phyloP scores from a whole-genome alignment of 92 coral and sea anemone species.

The Meandrina meandrites region DNA sequence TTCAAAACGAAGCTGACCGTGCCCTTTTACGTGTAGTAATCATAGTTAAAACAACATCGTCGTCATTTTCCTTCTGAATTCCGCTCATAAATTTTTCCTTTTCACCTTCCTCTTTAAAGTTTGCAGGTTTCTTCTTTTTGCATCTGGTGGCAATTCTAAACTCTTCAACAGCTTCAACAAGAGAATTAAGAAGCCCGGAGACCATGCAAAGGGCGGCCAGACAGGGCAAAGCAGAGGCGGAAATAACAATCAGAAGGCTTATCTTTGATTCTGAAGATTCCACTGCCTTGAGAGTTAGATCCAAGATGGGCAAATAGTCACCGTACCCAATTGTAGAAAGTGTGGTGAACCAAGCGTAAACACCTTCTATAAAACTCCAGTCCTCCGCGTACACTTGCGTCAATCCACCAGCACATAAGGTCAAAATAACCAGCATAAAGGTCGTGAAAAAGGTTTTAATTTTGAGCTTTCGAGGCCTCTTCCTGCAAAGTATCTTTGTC shows the following conservation, averaged over 20 bases:
- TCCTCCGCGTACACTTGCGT: neutral
- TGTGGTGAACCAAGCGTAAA: slow-evolving; percentile 31
- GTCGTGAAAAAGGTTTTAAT: slow-evolving; percentile 8
- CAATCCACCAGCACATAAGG: slow-evolving; percentile 18
- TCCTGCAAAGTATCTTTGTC: slow-evolving; percentile 3
- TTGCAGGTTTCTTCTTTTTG: neutral
- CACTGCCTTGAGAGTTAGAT: neutral
- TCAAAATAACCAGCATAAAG: neutral
- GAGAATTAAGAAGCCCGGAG: slow-evolving; percentile 21
- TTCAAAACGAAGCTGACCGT: slow-evolving; percentile 1
- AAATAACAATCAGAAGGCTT: neutral
- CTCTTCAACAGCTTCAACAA: slow-evolving; percentile 22
- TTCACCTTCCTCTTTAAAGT: neutral
- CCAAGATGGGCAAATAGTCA: slow-evolving; percentile 21
- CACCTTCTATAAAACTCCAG: slow-evolving; percentile 27
- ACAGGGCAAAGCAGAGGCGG: neutral
- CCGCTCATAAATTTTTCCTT: neutral
- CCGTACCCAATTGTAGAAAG: slow-evolving; percentile 43
- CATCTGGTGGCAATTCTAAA: neutral
- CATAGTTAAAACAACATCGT: neutral
- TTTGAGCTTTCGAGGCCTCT: slow-evolving; percentile 16
- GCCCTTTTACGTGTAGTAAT: neutral
- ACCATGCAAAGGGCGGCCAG: slow-evolving; percentile 33
- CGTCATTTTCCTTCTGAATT: neutral
- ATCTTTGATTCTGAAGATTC: neutral